These are phyloP conservation scores for Ondatra zibethicus DNA, from an alignment of 2,113 vertebrate species.

Conservation along the genomic window DNA sequence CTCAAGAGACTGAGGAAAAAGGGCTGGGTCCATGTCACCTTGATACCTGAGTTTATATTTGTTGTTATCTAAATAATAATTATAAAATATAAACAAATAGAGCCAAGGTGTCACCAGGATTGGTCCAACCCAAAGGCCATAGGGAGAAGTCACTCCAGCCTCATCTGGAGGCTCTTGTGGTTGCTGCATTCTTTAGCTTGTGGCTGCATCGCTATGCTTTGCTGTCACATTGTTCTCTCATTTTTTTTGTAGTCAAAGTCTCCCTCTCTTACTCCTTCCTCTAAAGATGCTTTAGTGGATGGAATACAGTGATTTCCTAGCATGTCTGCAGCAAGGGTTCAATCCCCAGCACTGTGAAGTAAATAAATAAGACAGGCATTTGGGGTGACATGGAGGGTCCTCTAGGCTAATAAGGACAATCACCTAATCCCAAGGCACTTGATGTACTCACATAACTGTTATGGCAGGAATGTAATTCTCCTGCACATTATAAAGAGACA, in stretches of 20 bases:
- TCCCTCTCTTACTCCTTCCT: background rate
- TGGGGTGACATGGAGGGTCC: background rate
- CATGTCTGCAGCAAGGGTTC: background rate
- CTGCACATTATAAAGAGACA: background rate
- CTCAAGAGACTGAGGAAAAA: background rate
- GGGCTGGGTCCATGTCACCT: rapidly evolving
- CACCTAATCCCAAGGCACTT: background rate
- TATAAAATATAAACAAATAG: background rate
- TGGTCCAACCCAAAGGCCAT: background rate
- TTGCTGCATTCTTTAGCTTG: background rate
- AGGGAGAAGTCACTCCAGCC: background rate
- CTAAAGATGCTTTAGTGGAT: background rate
- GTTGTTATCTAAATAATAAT: background rate
- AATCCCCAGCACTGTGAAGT: background rate
- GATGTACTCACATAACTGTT: background rate
- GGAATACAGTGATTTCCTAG: background rate
- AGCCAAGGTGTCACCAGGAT: background rate
- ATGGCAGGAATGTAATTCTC: background rate
- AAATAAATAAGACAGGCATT: background rate
- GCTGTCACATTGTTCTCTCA: background rate
- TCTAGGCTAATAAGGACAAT: background rate
- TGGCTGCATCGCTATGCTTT: background rate
- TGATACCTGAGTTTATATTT: background rate
- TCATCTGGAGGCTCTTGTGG: background rate
- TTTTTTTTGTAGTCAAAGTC: background rate